A percentile compares a stretch with the other conserved stretches of the same genome.
Evolutionary conservation across 1,140 invertebrate species (phyloP).

Genomic region (Drosophila saltans): DNA sequence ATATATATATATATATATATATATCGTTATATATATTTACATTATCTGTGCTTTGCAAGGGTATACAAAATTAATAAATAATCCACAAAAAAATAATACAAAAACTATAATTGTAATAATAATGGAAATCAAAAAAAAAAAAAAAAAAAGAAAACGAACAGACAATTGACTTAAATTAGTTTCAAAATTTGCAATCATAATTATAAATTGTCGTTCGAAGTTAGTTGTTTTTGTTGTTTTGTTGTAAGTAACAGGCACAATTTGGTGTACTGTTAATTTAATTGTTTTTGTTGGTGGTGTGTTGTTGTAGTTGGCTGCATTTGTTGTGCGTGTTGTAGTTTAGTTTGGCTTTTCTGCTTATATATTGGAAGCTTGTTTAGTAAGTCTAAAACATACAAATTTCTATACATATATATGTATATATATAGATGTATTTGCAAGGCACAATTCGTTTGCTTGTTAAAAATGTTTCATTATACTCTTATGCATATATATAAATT

Average conservation of each 20-base stretch:
- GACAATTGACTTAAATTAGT: not conserved
- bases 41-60: not conserved
- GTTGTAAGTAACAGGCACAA: conserved; percentile 54
- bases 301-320: conserved; percentile 18
- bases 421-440: conserved; percentile 54
- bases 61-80: conserved; percentile 2
- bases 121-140: conserved; percentile 42
- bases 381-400: conserved; percentile 26
- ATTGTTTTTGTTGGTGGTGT: conserved; percentile 1
- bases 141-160: not conserved
- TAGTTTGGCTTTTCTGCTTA: conserved; percentile 30
- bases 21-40: too few relatives aligned
- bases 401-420: conserved; percentile 25
- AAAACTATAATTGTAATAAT: conserved; percentile 37
- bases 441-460: conserved; percentile 69
- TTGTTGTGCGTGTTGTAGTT: conserved; percentile 50
- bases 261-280: conserved; percentile 33
- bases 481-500: conserved; percentile 26
- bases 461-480: conserved; percentile 30
- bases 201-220: conserved; percentile 24
- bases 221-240: conserved; percentile 29
- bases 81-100: conserved; percentile 14
- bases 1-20: too few relatives aligned
- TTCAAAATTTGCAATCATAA: conserved; percentile 8
- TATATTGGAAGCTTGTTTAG: conserved; percentile 22